Conservation (phyloP, 2,797 vertebrate species). For the Nyctibius grandis region DNA sequence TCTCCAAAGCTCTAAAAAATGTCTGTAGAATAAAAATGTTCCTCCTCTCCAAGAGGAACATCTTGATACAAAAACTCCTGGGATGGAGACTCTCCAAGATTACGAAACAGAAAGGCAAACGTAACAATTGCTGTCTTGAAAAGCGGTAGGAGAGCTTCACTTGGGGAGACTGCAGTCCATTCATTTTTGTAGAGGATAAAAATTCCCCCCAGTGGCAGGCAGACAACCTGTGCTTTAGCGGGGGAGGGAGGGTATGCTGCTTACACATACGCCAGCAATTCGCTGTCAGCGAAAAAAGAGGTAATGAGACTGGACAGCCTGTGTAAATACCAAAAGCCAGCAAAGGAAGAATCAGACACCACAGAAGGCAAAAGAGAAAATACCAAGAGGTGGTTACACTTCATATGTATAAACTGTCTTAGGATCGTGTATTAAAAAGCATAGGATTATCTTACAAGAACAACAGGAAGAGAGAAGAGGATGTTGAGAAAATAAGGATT, state of each 20-base stretch:
- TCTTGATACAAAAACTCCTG: neutral
- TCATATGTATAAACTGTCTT: neutral
- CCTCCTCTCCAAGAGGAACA: neutral
- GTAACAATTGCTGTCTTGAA: neutral
- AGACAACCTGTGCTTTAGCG: neutral
- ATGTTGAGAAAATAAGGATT: neutral
- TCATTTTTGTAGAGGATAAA: neutral
- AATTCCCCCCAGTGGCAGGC: neutral
- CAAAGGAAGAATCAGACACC: neutral
- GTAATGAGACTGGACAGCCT: slow-evolving; percentile 21
- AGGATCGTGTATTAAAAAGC: neutral
- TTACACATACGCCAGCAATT: neutral
- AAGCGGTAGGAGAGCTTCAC: neutral
- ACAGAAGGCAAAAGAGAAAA: neutral
- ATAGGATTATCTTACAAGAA: neutral
- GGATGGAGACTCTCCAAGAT: neutral
- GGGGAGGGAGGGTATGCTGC: neutral
- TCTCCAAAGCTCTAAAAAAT: neutral
- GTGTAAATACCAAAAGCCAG: slow-evolving; percentile 29
- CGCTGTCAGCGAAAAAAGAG: neutral
- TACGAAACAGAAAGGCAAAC: slow-evolving; percentile 30
- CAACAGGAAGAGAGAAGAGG: neutral
- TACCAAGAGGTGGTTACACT: neutral
- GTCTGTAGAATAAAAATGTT: neutral
- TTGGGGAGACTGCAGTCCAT: slow-evolving; percentile 2